phyloP scores from a whole-genome alignment of 2,113 vertebrate genomes.

The Mesembrinibis cayennensis region DNA sequence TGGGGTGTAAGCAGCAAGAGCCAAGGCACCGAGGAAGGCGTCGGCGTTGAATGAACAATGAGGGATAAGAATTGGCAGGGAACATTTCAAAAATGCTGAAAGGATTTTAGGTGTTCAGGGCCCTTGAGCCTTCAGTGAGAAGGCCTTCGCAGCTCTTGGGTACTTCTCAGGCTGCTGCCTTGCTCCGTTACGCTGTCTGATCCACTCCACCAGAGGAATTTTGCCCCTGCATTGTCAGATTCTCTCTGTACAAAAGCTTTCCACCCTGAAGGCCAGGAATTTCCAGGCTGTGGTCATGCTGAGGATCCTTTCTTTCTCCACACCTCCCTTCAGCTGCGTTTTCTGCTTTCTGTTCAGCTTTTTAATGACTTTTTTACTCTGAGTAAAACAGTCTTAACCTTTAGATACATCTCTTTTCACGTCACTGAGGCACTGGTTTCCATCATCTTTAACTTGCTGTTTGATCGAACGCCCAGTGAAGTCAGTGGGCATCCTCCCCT shows the following conservation, averaged over 20 bases:
- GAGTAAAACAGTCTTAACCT: neutral
- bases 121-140: neutral
- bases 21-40: neutral
- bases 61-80: neutral
- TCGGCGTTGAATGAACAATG: neutral
- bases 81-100: neutral
- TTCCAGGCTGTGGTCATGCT: neutral
- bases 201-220: neutral
- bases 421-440: neutral
- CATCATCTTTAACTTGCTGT: neutral
- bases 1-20: neutral
- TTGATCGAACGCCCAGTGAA: neutral
- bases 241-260: neutral
- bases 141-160: neutral
- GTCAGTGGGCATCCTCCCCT: neutral
- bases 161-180: neutral
- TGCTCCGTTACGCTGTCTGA: neutral
- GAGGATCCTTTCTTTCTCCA: neutral
- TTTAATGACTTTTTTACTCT: neutral
- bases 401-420: neutral
- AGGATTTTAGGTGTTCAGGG: neutral
- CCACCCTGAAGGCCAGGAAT: neutral
- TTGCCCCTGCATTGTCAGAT: neutral
- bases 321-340: neutral
- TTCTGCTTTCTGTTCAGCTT: neutral